phyloP scores from a whole-genome alignment of 2,113 vertebrate genomes.

The Picathartes gymnocephalus region DNA sequence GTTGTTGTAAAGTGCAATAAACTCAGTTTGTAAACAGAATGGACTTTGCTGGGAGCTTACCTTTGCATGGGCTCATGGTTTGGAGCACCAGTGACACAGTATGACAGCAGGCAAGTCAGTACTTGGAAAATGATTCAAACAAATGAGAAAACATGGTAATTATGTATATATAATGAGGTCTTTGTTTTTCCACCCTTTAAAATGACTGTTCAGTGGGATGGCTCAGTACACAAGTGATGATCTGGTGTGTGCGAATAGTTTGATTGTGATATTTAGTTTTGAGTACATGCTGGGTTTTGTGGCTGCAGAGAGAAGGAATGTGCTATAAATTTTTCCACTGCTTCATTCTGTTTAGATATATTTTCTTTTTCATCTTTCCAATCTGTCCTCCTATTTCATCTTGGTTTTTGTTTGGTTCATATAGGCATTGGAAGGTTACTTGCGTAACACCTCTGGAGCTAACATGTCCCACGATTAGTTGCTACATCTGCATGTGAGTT shows the following conservation, averaged over 20 bases:
- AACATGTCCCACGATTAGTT: not conserved
- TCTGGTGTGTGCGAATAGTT: not conserved
- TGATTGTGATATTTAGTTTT: not conserved
- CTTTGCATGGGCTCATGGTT: rapidly evolving
- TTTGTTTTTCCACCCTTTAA: not conserved
- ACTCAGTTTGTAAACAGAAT: not conserved
- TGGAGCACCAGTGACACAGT: not conserved
- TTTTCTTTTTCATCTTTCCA: not conserved
- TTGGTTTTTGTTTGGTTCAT: not conserved
- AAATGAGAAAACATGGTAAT: not conserved
- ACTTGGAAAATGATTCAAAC: not conserved
- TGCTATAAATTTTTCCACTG: not conserved
- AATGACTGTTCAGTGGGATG: not conserved
- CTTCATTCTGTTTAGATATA: not conserved
- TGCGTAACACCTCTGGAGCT: not conserved
- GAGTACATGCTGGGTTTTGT: not conserved
- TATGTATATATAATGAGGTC: not conserved
- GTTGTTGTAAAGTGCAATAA: not conserved
- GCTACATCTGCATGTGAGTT: not conserved
- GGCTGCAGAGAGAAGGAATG: not conserved
- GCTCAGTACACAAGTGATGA: not conserved
- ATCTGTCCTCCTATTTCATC: not conserved
- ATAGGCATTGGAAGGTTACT: not conserved
- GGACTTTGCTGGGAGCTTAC: not conserved
- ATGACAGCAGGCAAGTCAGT: not conserved